Evolutionary conservation across 2,888 invertebrate genomes (phyloP), one percentile per base, ranked within the genome.

Genomic region (Petrolisthes manimaculis): DNA sequence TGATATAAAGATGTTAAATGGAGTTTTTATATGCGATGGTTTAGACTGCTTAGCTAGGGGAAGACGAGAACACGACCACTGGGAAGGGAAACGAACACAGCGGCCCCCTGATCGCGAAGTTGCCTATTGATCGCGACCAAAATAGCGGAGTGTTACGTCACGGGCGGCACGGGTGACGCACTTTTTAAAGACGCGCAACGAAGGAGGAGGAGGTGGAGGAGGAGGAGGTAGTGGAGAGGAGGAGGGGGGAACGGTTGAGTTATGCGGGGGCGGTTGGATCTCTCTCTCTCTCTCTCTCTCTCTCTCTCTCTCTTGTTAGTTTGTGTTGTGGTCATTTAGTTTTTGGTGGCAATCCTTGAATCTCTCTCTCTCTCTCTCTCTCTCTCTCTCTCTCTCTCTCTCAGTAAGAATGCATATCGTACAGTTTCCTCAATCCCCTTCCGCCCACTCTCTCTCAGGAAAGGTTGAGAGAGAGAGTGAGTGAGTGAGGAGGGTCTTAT

Each of bases 171-270:
- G 81, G 56, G 88, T 88, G 88, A 88, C 88, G 88, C 88, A 88
- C 84, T 88, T 88, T 88, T 88, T 88, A 88, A 88, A 88, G 88
- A 84, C 88, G 88, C 88, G 88, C 84, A 81, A 67, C 84, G 71
- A 88, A 83, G 84, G 88, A 84, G 84, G 88, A 81, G 84, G 81
- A 81, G 61, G 61, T 84, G 88, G 84, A 83, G 83, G 88, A 84
- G 88, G 80, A 84, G 84, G 80, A 53, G 56, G n/a, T n/a, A n/a
- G n/a, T n/a, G n/a, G n/a, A n/a, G n/a, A 14, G 61, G 14, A 61
- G 61, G 61, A 61, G 14, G 61, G 61, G 81, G 88, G 71, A 88
- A 84, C 84, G 88, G 84, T 84, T 84, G 88, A 84, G 84, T 81
- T 85, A 84, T 85, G 88, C 88, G 88, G 84, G 88, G 88, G 88